Percentiles rank a stretch among this genome's conserved stretches.
Evolutionary conservation across 2,113 vertebrate species (phyloP).

Genomic region (Phyllopteryx taeniolatus): DNA sequence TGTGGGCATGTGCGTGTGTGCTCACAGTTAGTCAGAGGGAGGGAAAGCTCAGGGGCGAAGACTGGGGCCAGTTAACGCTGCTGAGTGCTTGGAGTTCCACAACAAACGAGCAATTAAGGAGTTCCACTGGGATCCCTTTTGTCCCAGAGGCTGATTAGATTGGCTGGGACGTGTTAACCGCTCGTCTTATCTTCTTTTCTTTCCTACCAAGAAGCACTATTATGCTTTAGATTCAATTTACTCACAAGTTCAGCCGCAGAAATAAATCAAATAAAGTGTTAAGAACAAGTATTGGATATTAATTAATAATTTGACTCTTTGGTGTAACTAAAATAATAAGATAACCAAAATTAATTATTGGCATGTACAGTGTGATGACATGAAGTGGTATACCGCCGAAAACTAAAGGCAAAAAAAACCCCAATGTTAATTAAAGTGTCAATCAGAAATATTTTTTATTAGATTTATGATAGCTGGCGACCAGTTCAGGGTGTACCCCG

Average conservation of each 20-base stretch:
- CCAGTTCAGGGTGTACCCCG: too few relatives aligned
- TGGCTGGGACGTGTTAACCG: conserved; percentile 67
- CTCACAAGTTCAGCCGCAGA: conserved; percentile 4
- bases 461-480: too few relatives aligned
- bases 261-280: not conserved
- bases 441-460: too few relatives aligned
- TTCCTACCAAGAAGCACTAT: too few relatives aligned
- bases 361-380: too few relatives aligned
- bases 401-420: too few relatives aligned
- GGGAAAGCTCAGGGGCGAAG: conserved; percentile 43
- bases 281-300: not conserved
- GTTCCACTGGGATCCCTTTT: conserved; percentile 55
- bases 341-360: not conserved
- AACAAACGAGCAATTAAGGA: conserved; percentile 68
- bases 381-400: too few relatives aligned
- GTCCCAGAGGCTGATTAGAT: conserved; percentile 73
- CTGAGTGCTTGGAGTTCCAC: conserved; percentile 58
- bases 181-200: not conserved
- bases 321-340: not conserved
- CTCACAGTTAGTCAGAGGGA: conserved; percentile 23
- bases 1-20: conserved; percentile 66
- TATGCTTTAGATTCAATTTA: conserved; percentile 13
- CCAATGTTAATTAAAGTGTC: too few relatives aligned
- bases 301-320: not conserved
- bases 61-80: conserved; percentile 44